phyloP scores from a whole-genome alignment of 2,888 invertebrate genomes.

The Drosophila quinaria region DNA sequence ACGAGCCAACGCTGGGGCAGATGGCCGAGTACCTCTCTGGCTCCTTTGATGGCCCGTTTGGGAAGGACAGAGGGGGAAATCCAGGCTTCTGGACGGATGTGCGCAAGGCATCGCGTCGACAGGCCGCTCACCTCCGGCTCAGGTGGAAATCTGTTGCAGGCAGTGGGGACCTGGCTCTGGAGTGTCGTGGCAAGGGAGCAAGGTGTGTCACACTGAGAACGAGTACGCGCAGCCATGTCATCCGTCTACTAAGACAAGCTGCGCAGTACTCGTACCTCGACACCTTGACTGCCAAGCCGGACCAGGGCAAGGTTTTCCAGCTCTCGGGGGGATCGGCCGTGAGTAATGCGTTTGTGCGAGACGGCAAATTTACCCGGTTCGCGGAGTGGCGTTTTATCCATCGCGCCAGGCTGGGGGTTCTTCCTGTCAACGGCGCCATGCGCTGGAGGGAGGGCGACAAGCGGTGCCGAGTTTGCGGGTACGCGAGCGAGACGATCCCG shows the following conservation, averaged over 20 bases:
- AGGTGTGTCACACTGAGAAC: not conserved
- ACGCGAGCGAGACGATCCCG: not conserved
- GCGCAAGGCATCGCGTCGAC: conserved; percentile 1
- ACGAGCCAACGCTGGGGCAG: conserved; percentile 4
- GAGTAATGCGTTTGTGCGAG: conserved; percentile 1
- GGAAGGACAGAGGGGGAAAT: not conserved
- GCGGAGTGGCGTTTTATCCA: conserved; percentile 2
- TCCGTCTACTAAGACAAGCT: conserved; percentile 1
- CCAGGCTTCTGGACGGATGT: conserved; percentile 11
- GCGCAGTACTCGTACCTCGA: not conserved
- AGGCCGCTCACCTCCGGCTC: not conserved
- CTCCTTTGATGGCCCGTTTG: not conserved
- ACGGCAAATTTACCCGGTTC: not conserved
- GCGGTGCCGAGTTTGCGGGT: not conserved
- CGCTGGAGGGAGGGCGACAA: conserved; percentile 9
- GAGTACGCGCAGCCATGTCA: conserved; percentile 1
- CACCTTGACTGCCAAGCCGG: conserved; percentile 2
- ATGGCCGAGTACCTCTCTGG: not conserved
- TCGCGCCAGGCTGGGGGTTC: conserved; percentile 3
- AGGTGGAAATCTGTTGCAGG: not conserved
- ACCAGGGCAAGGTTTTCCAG: conserved; percentile 9
- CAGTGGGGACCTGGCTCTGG: not conserved
- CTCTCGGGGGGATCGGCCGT: not conserved
- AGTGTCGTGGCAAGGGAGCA: not conserved
- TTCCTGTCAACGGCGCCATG: conserved; percentile 1